Conservation (phyloP, 1,140 invertebrate genomes). For the Xylocopa sonorina region DNA sequence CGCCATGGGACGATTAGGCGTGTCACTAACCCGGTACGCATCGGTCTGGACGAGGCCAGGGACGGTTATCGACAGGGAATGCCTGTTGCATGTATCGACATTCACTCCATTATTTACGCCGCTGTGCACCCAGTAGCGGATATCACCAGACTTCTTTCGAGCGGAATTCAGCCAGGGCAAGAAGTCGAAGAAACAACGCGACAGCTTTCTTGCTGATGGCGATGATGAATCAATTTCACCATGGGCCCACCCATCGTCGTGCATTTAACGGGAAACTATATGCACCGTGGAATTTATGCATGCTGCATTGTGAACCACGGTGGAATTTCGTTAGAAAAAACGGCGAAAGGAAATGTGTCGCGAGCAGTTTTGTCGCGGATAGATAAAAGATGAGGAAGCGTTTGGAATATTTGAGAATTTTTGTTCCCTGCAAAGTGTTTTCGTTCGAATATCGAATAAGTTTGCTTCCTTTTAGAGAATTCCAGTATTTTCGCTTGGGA, state of each 20-base stretch:
- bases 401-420: not conserved
- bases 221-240: not conserved
- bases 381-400: not conserved
- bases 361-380: not conserved
- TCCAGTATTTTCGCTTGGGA: too few relatives aligned
- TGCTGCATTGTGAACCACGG: too few relatives aligned
- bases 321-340: not conserved
- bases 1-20: slow-evolving; percentile 66
- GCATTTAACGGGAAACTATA: too few relatives aligned
- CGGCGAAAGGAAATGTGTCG: not conserved
- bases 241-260: not conserved
- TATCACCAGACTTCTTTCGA: slow-evolving; percentile 5
- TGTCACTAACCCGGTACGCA: slow-evolving; percentile 53
- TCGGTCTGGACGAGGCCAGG: slow-evolving; percentile 47
- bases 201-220: not conserved
- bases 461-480: too few relatives aligned
- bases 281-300: too few relatives aligned
- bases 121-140: slow-evolving; percentile 21
- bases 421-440: not conserved
- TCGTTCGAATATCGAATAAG: too few relatives aligned
- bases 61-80: slow-evolving; percentile 71
- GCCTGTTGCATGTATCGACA: slow-evolving; percentile 65
- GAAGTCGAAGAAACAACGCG: fast-evolving
- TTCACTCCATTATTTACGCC: slow-evolving; percentile 68
- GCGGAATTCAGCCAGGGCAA: not conserved